Conservation (phyloP, 2,113 vertebrate genomes). For the Haemorhous mexicanus region DNA sequence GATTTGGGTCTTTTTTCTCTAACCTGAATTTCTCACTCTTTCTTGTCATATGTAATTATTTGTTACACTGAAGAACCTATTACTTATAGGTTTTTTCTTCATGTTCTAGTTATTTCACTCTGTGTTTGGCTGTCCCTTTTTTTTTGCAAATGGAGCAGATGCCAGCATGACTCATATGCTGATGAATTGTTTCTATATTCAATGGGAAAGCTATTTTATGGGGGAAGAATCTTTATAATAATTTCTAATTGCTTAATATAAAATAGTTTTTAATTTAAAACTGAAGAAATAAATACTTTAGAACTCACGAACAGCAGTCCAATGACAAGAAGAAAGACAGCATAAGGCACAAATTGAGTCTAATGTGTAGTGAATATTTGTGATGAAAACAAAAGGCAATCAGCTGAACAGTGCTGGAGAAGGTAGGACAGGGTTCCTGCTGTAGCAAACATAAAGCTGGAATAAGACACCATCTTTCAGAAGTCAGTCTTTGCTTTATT, state of each 20-base stretch:
- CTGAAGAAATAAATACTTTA: neutral
- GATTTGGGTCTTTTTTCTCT: neutral
- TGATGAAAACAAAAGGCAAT: neutral
- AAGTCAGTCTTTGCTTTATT: neutral
- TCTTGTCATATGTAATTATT: neutral
- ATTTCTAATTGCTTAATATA: slow-evolving; percentile 1
- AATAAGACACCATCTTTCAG: neutral
- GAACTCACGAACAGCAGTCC: neutral
- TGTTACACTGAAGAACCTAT: neutral
- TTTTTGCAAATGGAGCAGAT: neutral
- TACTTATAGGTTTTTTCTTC: neutral
- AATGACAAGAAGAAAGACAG: neutral
- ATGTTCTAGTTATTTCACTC: neutral
- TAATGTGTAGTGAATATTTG: neutral
- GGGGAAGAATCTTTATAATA: neutral
- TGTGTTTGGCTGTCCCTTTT: neutral
- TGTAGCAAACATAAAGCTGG: neutral
- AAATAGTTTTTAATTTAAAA: neutral
- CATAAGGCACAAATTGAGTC: neutral
- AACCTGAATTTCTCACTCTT: neutral
- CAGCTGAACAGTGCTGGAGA: neutral
- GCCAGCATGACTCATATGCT: neutral
- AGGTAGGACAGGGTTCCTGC: neutral
- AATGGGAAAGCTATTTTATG: neutral
- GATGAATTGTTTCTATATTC: slow-evolving; percentile 22